These are phyloP conservation scores for Onthophagus sagittarius DNA, from an alignment of 2,888 invertebrate species.

Conservation along the genomic window DNA sequence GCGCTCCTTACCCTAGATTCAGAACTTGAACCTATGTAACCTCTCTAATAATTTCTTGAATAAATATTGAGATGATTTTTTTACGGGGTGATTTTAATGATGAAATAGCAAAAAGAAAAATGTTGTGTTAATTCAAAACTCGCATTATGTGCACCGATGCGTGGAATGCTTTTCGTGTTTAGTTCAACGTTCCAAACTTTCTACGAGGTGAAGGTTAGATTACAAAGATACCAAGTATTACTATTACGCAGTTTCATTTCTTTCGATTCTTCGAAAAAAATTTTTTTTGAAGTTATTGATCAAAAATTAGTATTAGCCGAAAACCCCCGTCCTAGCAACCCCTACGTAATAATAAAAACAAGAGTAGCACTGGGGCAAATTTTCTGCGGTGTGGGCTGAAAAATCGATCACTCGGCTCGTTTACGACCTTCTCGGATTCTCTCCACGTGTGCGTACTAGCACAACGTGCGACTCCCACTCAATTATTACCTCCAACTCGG, in stretches of 20 bases:
- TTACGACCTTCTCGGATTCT: not conserved
- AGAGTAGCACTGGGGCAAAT: not conserved
- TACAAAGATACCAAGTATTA: not conserved
- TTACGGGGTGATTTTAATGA: not conserved
- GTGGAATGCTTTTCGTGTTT: not conserved
- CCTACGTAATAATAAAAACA: not conserved
- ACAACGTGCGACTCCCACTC: not conserved
- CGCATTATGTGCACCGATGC: not conserved
- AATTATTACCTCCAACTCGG: not conserved
- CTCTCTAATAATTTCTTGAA: not conserved
- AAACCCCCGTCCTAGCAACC: not conserved
- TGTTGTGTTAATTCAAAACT: not conserved
- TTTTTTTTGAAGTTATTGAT: not conserved
- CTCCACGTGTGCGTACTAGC: not conserved
- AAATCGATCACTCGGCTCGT: not conserved
- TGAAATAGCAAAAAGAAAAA: not conserved
- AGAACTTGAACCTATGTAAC: slow-evolving; percentile 26
- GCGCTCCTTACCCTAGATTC: slow-evolving; percentile 43
- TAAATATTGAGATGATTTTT: not conserved
- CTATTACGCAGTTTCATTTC: not conserved
- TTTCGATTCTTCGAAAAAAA: no score
- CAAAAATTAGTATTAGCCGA: not conserved
- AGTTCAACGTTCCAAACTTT: not conserved
- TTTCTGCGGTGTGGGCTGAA: not conserved
- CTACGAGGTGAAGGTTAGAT: not conserved